These are phyloP conservation scores for Parotia lawesii DNA, from an alignment of 2,113 vertebrate species.

Conservation along the genomic window DNA sequence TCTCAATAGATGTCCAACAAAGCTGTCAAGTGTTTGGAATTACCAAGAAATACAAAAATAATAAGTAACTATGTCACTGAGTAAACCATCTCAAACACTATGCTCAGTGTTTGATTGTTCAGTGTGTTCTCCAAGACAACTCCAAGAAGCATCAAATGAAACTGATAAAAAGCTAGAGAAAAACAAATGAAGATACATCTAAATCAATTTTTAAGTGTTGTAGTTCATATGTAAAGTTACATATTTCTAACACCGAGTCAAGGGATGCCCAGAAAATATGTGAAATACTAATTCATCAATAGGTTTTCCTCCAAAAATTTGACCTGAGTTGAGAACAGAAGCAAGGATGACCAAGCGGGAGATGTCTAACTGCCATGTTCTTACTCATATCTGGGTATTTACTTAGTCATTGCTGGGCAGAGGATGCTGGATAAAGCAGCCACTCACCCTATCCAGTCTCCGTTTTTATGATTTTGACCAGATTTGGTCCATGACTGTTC, in stretches of 20 bases:
- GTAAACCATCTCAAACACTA: background rate
- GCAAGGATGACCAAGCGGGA: background rate
- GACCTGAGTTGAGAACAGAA: background rate
- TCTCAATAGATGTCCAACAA: background rate
- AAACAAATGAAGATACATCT: background rate
- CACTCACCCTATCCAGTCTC: background rate
- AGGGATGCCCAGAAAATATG: background rate
- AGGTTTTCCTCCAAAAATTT: background rate
- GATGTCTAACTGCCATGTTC: background rate
- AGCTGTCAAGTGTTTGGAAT: background rate
- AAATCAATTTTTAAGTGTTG: background rate
- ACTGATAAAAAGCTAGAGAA: background rate
- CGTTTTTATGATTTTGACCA: background rate
- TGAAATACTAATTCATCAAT: background rate
- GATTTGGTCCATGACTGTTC: background rate
- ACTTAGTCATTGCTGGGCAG: background rate
- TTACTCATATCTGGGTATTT: background rate
- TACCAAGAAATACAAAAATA: background rate
- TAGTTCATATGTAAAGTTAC: background rate
- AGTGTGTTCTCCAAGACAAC: background rate
- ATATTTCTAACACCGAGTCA: background rate
- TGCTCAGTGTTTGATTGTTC: background rate
- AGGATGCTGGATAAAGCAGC: background rate
- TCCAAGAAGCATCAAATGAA: background rate
- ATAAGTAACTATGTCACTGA: background rate